phyloP scores from a whole-genome alignment of 2,888 invertebrate genomes.

The Eupeodes luniger region DNA sequence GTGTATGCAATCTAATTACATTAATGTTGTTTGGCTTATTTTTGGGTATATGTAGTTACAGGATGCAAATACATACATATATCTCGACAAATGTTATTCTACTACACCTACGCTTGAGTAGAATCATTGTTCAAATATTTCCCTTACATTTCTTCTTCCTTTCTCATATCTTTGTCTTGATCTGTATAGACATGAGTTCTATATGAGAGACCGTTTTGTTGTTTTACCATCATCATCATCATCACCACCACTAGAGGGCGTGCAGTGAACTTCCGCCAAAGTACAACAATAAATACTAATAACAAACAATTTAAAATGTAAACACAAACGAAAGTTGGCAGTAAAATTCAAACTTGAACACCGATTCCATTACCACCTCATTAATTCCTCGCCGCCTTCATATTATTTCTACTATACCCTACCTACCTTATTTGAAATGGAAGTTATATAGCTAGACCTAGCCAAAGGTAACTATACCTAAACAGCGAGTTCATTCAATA shows the following conservation, averaged over 20 bases:
- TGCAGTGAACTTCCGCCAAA: conserved; percentile 29
- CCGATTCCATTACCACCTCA: conserved; percentile 68
- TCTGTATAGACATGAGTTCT: neutral
- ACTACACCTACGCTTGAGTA: conserved; percentile 17
- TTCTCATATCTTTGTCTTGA: neutral
- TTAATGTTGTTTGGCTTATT: too few species aligned
- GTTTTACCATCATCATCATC: too few species aligned
- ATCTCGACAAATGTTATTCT: neutral
- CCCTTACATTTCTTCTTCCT: neutral
- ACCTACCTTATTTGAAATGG: neutral
- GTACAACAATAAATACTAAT: conserved; percentile 58
- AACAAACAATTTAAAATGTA: conserved; percentile 70
- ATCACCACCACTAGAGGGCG: neutral
- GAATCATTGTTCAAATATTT: conserved; percentile 3
- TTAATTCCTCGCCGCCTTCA: conserved; percentile 19
- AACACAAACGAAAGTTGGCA: conserved; percentile 66
- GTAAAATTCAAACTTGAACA: conserved; percentile 69
- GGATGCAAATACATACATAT: too few species aligned
- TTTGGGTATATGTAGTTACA: too few species aligned
- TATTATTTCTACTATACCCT: neutral
- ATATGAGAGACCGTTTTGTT: neutral
- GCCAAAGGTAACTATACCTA: neutral
- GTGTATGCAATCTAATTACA: neutral
- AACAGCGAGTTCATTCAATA: neutral
- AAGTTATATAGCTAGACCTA: neutral